A percentile compares a stretch with the other conserved stretches of the same genome.
Evolutionary conservation across 1,140 invertebrate species (phyloP).

Genomic region (Oryctes rhinoceros): DNA sequence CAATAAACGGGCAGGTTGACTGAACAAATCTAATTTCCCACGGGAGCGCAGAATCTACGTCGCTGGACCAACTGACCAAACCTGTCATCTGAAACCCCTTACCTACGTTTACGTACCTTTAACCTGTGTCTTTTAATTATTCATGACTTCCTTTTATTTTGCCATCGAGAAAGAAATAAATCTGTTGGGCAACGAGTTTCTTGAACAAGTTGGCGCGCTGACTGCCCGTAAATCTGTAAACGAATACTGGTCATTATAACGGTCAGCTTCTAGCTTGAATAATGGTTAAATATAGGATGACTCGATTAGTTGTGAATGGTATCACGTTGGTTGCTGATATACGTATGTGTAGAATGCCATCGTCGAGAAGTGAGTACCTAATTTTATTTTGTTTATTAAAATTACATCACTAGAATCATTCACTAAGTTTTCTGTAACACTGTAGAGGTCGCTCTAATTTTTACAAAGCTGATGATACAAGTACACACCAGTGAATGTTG

Average conservation of each 20-base stretch:
- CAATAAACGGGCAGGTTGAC: constrained; percentile 23
- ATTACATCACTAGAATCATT: background rate
- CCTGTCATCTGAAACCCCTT: constrained; percentile 46
- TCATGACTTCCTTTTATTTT: constrained; percentile 10
- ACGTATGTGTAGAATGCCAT: too few relatives aligned
- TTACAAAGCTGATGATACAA: too few relatives aligned
- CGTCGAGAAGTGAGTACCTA: background rate
- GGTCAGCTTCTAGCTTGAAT: background rate
- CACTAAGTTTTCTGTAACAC: too few relatives aligned
- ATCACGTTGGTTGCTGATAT: background rate
- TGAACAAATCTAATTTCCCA: constrained; percentile 46
- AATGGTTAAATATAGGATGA: background rate
- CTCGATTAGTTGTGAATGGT: background rate
- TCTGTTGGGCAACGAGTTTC: background rate
- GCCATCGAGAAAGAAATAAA: constrained; percentile 8
- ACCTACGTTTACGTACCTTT: constrained; percentile 40
- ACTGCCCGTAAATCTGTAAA: background rate
- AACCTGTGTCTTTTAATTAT: constrained; percentile 44
- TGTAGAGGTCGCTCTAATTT: too few relatives aligned
- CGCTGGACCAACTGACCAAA: constrained; percentile 47
- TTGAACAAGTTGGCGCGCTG: background rate
- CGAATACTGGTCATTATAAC: constrained; percentile 12
- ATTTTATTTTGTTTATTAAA: background rate
- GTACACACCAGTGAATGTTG: too few relatives aligned
- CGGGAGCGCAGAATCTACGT: constrained; percentile 48